phyloP scores from a whole-genome alignment of 2,888 invertebrate genomes.

The Incurvaria masculella region DNA sequence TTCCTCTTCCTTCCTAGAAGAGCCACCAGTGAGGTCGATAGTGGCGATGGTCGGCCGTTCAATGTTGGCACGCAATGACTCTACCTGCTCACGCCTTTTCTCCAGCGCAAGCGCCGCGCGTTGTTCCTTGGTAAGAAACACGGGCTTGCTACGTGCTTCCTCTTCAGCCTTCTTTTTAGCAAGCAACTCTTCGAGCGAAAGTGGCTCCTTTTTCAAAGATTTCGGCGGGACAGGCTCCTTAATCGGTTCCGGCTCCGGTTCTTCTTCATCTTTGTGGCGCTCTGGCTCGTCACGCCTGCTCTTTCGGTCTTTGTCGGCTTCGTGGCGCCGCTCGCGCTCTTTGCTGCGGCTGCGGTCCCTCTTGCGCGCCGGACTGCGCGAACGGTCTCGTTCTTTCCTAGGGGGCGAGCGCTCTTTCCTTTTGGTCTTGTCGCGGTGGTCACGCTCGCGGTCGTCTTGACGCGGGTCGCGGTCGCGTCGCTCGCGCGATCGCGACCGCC shows the following conservation, averaged over 20 bases:
- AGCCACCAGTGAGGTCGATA: conserved; percentile 49
- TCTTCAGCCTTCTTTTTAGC: conserved; percentile 97
- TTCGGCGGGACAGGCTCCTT: conserved; percentile 36
- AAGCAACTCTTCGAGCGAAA: conserved; percentile 93
- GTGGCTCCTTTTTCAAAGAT: conserved; percentile 65
- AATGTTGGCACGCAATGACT: conserved; percentile 68
- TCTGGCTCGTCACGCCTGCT: conserved; percentile 31
- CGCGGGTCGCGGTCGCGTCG: conserved; percentile 40
- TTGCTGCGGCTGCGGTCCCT: conserved; percentile 15
- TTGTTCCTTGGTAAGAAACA: conserved; percentile 95
- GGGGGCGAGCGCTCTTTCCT: conserved; percentile 22
- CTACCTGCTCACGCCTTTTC: conserved; percentile 85
- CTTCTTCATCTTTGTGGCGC: conserved; percentile 37
- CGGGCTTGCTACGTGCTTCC: conserved; percentile 92
- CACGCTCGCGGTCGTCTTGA: conserved; percentile 38
- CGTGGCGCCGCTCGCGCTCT: conserved; percentile 31
- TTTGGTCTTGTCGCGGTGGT: conserved; percentile 37
- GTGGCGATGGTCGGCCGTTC: conserved; percentile 45
- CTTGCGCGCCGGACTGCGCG: conserved; percentile 13
- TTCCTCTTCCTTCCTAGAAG: conserved; percentile 48
- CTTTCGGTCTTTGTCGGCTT: conserved; percentile 40
- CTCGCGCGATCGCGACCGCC: conserved; percentile 44
- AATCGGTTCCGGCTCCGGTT: conserved; percentile 34
- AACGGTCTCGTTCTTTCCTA: conserved; percentile 21
- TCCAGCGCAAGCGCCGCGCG: conserved; percentile 86